Conservation (phyloP, 2,797 vertebrate species). For the Cryptoprocta ferox region DNA sequence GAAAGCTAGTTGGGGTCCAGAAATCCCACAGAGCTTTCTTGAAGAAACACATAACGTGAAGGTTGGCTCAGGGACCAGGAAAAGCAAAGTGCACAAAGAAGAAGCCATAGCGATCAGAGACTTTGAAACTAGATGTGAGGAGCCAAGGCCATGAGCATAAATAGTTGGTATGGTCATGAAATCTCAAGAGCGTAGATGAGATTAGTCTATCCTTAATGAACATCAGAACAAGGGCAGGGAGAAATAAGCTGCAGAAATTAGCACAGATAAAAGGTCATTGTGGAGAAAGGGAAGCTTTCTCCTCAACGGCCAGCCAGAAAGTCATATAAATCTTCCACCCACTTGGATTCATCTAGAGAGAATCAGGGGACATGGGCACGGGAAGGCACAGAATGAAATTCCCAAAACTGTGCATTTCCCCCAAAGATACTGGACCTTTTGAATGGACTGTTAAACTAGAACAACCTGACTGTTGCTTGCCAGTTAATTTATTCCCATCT, state of each 20-base stretch:
- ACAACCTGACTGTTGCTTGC: neutral
- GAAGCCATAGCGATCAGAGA: neutral
- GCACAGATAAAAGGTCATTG: neutral
- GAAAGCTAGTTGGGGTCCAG: neutral
- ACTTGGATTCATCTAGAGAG: neutral
- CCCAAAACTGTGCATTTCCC: neutral
- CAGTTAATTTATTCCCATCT: neutral
- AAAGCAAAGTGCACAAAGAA: neutral
- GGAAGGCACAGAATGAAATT: neutral
- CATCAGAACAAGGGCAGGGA: neutral
- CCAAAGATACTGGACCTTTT: neutral
- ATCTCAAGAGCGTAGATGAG: neutral
- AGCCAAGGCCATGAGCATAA: neutral
- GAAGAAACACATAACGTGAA: neutral
- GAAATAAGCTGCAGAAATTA: neutral
- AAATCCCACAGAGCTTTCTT: neutral
- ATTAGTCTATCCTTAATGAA: neutral
- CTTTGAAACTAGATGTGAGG: neutral
- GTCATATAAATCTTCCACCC: neutral
- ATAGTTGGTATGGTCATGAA: neutral
- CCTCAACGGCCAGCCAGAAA: neutral
- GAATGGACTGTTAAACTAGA: neutral
- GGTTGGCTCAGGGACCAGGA: neutral
- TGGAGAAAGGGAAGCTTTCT: neutral
- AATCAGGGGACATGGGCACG: neutral